phyloP scores from a whole-genome alignment of 2,888 invertebrate species.

The Anodontia alba region DNA sequence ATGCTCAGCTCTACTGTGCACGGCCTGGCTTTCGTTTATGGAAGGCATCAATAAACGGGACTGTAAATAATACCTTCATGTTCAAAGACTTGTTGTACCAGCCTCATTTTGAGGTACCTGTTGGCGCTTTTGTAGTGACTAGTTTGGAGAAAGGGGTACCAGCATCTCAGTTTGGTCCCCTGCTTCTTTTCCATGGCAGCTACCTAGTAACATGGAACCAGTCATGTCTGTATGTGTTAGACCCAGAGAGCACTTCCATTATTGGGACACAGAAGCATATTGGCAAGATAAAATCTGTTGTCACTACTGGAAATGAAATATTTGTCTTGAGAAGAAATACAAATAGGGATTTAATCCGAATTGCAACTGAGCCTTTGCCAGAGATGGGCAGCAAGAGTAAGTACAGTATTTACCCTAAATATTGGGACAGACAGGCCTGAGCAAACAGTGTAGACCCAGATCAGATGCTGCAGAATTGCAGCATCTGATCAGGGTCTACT shows the following conservation, averaged over 20 bases:
- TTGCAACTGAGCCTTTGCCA: constrained; percentile 90
- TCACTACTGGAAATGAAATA: constrained; percentile 86
- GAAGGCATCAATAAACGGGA: constrained; percentile 91
- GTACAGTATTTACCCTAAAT: too few relatives aligned
- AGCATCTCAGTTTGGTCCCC: constrained; percentile 87
- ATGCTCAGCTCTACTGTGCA: constrained; percentile 89
- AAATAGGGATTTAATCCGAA: constrained; percentile 90
- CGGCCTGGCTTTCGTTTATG: constrained; percentile 94
- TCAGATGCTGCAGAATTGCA: too few relatives aligned
- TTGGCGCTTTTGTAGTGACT: constrained; percentile 74
- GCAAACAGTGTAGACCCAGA: too few relatives aligned
- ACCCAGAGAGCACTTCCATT: constrained; percentile 89
- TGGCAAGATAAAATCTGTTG: constrained; percentile 83
- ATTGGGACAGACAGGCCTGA: too few relatives aligned
- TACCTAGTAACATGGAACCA: constrained; percentile 91
- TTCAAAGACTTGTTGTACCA: constrained; percentile 88
- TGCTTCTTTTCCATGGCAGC: constrained; percentile 89
- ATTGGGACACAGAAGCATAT: constrained; percentile 89
- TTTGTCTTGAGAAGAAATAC: constrained; percentile 88
- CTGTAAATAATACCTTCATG: constrained; percentile 93
- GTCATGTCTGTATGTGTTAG: constrained; percentile 90
- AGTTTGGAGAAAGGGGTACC: constrained; percentile 38
- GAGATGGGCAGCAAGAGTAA: constrained; percentile 31
- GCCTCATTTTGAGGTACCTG: constrained; percentile 63
- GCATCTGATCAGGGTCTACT: too few relatives aligned